Evolutionary conservation across 2,888 invertebrate species (phyloP), one percentile per base, ranked within the genome.

Genomic region (Dryomyza anilis): DNA sequence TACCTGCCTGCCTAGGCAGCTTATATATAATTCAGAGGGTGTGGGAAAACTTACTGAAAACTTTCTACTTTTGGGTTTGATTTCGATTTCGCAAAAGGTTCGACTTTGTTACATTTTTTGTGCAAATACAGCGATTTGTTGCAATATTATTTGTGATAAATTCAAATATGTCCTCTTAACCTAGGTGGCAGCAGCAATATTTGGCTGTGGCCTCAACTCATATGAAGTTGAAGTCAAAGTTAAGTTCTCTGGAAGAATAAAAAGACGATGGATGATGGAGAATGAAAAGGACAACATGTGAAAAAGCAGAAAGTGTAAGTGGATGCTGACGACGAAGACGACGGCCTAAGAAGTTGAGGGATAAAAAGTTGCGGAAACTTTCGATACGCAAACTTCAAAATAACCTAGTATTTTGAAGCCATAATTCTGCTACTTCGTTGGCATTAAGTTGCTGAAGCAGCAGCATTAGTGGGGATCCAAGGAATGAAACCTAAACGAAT

Each of bases 161-260:
- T 46, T 59, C 30, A n/a, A 50, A 58, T 52, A 25, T 62, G 64
- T 64, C 67, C 67, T 64, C 58, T 61, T 67, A 45, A 64, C 64
- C 64, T 58, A 59, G 23, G 45, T 14, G 27, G 19, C 16, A 56
- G 19, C 16, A 56, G 36, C 33, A 8, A 14, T 33, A 55, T 14
- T 1, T 39, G 33, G 36, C 36, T 12, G 36, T 21, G 56, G 39
- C 19, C 56, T 7, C n/a, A 29, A n/a, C n/a, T n/a, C n/a, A n/a
- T n/a, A n/a, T n/a, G n/a, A n/a, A n/a, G n/a, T n/a, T n/a, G n/a
- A n/a, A n/a, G n/a, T n/a, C n/a, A n/a, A n/a, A n/a, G n/a, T n/a
- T n/a, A n/a, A n/a, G n/a, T n/a, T n/a, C n/a, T n/a, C n/a, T n/a
- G n/a, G n/a, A n/a, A n/a, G n/a, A n/a, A n/a, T n/a, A n/a, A n/a